These are phyloP conservation scores for Mesorhabditis sp. DNA, from an alignment of 2,888 invertebrate species.

Conservation along the genomic window DNA sequence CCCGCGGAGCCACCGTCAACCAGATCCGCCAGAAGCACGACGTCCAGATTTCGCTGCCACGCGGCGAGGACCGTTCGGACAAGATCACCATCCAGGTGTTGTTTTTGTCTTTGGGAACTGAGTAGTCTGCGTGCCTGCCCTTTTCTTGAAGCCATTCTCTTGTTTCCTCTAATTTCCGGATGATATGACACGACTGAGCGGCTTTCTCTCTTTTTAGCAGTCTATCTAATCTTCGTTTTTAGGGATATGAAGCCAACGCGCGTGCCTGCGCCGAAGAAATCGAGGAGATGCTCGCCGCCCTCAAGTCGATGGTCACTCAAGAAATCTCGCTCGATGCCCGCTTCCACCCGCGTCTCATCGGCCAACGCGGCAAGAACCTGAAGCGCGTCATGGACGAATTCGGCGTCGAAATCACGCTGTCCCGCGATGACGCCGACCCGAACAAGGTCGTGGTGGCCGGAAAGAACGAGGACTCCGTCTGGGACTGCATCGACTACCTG, in stretches of 20 bases:
- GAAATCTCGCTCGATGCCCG: slow-evolving; percentile 52
- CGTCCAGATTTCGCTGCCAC: slow-evolving; percentile 88
- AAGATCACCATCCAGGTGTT: slow-evolving; percentile 35
- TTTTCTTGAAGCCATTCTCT: too few species aligned
- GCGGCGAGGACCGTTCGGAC: slow-evolving; percentile 64
- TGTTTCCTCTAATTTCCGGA: too few species aligned
- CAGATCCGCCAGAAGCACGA: slow-evolving; percentile 84
- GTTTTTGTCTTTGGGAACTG: slow-evolving; percentile 1
- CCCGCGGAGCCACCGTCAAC: slow-evolving; percentile 81
- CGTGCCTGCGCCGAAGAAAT: slow-evolving; percentile 84
- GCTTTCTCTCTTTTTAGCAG: background rate
- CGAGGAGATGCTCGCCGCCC: slow-evolving; percentile 82
- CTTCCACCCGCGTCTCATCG: slow-evolving; percentile 56
- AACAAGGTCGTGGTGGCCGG: slow-evolving; percentile 77
- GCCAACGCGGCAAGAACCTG: slow-evolving; percentile 47
- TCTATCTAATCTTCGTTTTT: slow-evolving; percentile 63
- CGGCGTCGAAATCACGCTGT: slow-evolving; percentile 84
- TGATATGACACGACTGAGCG: slow-evolving; percentile 10
- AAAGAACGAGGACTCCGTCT: slow-evolving; percentile 75
- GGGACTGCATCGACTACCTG: slow-evolving; percentile 84
- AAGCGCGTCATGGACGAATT: slow-evolving; percentile 78
- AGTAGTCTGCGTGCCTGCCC: background rate
- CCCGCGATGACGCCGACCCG: slow-evolving; percentile 72
- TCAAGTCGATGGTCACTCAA: slow-evolving; percentile 64
- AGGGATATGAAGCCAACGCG: slow-evolving; percentile 84